Evolutionary conservation across 2,113 vertebrate species (phyloP).

Genomic region (Lipotes vexillifer): DNA sequence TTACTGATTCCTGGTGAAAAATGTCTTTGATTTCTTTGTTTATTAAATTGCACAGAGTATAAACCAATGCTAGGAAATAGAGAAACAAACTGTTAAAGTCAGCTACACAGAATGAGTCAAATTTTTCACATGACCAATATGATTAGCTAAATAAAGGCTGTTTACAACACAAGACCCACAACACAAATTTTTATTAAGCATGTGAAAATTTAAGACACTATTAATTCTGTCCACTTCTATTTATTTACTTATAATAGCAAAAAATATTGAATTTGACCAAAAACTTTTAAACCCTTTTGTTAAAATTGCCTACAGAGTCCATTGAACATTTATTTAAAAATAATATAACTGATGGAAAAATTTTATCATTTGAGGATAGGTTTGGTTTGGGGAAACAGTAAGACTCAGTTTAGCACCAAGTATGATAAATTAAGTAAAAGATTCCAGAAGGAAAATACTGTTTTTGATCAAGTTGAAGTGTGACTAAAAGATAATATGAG

Average conservation of each 20-base stretch:
- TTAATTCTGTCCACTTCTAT: not conserved
- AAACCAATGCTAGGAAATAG: not conserved
- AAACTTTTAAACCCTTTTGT: not conserved
- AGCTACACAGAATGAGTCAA: not conserved
- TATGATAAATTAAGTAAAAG: not conserved
- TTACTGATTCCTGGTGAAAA: not conserved
- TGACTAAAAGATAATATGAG: constrained; percentile 16
- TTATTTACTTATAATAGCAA: not conserved
- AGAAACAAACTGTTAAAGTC: not conserved
- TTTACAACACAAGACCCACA: not conserved
- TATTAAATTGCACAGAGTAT: not conserved
- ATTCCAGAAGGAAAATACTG: not conserved
- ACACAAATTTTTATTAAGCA: not conserved
- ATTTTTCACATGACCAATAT: not conserved
- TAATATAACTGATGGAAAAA: not conserved
- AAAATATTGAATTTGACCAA: not conserved
- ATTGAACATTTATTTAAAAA: not conserved
- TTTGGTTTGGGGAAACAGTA: not conserved
- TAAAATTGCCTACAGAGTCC: not conserved
- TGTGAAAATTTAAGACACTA: not conserved
- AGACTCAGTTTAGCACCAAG: not conserved
- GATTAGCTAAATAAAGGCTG: not conserved
- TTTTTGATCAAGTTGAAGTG: constrained; percentile 36
- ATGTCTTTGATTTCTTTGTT: not conserved
- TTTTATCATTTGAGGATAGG: not conserved